Conservation (phyloP, 2,888 invertebrate species). For the Cheiracanthium punctorium region DNA sequence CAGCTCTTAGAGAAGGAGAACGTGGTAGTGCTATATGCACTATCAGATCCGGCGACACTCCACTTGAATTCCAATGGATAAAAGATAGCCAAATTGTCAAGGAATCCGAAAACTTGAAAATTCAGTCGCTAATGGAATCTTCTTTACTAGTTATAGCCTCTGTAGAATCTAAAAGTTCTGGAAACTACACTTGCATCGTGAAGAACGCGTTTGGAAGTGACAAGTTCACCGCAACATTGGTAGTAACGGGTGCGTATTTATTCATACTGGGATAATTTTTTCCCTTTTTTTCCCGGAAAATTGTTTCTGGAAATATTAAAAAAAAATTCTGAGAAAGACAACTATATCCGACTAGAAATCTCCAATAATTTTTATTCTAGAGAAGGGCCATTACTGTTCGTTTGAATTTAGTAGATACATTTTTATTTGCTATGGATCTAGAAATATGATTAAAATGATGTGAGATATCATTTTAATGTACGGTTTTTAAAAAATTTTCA, state of each 20-base stretch:
- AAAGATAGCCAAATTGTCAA: slow-evolving; percentile 29
- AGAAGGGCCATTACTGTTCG: no score
- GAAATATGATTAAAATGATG: no score
- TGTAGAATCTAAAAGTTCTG: slow-evolving; percentile 42
- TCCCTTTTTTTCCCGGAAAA: no score
- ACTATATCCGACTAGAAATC: no score
- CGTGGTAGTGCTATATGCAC: slow-evolving; percentile 69
- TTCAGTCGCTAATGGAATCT: slow-evolving; percentile 32
- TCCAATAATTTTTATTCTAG: no score
- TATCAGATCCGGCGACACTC: slow-evolving; percentile 71
- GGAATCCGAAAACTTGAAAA: slow-evolving; percentile 29
- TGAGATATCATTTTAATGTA: no score
- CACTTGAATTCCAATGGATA: slow-evolving; percentile 70
- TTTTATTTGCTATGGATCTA: no score
- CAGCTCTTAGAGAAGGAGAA: slow-evolving; percentile 65
- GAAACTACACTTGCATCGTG: slow-evolving; percentile 71
- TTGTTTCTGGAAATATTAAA: no score
- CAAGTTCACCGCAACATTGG: slow-evolving; percentile 41
- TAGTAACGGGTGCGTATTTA: slow-evolving; percentile 68
- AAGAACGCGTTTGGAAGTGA: slow-evolving; percentile 65
- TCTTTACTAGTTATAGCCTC: slow-evolving; percentile 60
- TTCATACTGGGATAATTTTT: no score
- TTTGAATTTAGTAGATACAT: no score
- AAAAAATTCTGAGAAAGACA: no score
- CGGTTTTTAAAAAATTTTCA: no score